phyloP scores from a whole-genome alignment of 1,140 invertebrate species.

The Orussus abietinus region DNA sequence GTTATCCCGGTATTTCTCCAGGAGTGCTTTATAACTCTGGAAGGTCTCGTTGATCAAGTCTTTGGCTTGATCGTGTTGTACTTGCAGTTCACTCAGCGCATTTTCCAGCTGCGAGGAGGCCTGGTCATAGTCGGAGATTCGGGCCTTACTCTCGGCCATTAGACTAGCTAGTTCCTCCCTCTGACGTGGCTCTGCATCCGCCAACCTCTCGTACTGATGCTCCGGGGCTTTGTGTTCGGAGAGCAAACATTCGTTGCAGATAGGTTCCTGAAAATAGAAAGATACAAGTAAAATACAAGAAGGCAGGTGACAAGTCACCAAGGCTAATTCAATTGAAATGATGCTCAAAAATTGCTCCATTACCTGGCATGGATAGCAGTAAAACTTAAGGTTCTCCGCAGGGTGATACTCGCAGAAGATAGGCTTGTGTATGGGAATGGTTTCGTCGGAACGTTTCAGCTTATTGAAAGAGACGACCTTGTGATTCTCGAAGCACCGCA shows the following conservation, averaged over 20 bases:
- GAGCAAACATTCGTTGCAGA: conserved; percentile 78
- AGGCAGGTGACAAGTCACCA: conserved; percentile 1
- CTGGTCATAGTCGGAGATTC: conserved; percentile 71
- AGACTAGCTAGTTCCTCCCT: conserved; percentile 71
- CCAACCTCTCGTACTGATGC: conserved; percentile 74
- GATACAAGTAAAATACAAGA: conserved; percentile 2
- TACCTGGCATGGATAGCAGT: conserved; percentile 78
- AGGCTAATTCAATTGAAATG: conserved; percentile 3
- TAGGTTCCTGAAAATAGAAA: conserved; percentile 53
- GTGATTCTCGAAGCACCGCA: conserved; percentile 92
- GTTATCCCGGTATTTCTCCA: conserved; percentile 75
- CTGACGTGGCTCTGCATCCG: conserved; percentile 70
- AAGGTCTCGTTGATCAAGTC: conserved; percentile 81
- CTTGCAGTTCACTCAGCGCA: conserved; percentile 77
- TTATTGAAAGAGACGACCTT: conserved; percentile 84
- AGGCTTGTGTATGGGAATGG: conserved; percentile 75
- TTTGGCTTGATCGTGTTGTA: conserved; percentile 81
- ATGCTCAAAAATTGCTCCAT: conserved; percentile 11
- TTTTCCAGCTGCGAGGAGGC: conserved; percentile 69
- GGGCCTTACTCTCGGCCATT: conserved; percentile 67
- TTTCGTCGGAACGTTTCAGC: conserved; percentile 71
- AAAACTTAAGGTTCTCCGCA: conserved; percentile 75
- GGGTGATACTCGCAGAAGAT: conserved; percentile 74
- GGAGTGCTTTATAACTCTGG: conserved; percentile 74
- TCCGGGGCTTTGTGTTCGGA: conserved; percentile 73